Evolutionary conservation across 2,113 vertebrate genomes (phyloP), one percentile per base, ranked within the genome.

Genomic region (Dryoscopus gambensis): DNA sequence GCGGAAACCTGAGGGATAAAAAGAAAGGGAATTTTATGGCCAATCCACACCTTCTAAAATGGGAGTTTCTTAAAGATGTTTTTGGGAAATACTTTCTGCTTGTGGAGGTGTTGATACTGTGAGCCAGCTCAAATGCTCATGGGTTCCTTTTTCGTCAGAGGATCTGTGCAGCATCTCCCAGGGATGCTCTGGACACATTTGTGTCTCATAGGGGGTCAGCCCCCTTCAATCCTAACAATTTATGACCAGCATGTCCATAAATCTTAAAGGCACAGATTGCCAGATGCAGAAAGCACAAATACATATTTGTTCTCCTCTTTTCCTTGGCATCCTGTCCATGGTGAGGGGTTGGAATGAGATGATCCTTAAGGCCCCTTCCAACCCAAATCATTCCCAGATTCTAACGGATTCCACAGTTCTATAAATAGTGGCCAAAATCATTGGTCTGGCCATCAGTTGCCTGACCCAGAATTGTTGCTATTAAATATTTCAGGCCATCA

Each of bases 31-130:
- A 56, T 42, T 90, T 57, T 33, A 19, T 19, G 42, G 28, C 14
- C 1, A 42, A 10, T 3, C 13, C 0, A 0, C 13, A 2, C 49
- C 53, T 30, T 85, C 27, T 40, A 11, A 73, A 82, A 52, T 10
- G 13, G 21, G 62, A 76, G 24, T 23, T 73, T 93, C 71, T 76
- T 25, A 30, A 46, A 23, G 40, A 18, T 31, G 15, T 8, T 40
- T 15, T 37, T 30, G 27, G 87, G 65, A 49, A 80, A 65, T 7
- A 1, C 6, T 28, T 80, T 40, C 75, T 90, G 31, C 40, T 69
- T 24, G 31, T 62, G 82, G 53, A 62, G 50, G 15, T 74, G 40
- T 27, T 39, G 67, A 50, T 65, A 33, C 7, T 8, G 8, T 57
- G 24, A 62, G 21, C 25, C 57, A 60, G 37, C 14, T 44, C 31